Evolutionary conservation across 2,888 invertebrate species (phyloP), one percentile per base, ranked within the genome.

Genomic region (Leptinotarsa juncta): DNA sequence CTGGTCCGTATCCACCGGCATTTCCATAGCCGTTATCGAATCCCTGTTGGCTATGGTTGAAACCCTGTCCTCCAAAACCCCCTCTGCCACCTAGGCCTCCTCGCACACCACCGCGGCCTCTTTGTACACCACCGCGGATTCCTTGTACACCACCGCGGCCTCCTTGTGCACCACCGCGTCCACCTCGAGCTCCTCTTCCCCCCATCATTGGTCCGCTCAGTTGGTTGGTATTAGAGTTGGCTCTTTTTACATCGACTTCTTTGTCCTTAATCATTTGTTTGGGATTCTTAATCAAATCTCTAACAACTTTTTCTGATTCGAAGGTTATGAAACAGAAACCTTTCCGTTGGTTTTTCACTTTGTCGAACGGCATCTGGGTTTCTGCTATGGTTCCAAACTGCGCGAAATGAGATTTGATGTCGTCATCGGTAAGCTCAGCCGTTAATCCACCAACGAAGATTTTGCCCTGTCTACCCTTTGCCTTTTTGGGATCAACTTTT

Each of bases 321-420:
- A 98, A 98, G 81, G 98, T 98, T 87, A 98, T 97, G 89, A 98
- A 98, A 88, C 97, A 98, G 91, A 98, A 98, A 77, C 96, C 97
- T 90, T 98, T 96, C 84, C 98, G 93, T 89, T 97, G 97, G 88
- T 97, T 97, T 92, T 97, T 98, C 88, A 95, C 94, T 89, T 97
- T 98, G 88, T 98, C 98, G 85, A 96, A 97, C 75, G 98, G 98
- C 94, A 98, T 95, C 89, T 98, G 98, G 73, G 98, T 94, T 85
- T 97, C 97, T 77, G 96, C 94, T 84, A 98, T 96, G 97, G 93
- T 94, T 89, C 98, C 98, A 89, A 95, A 98, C 87, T 96, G 95
- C 81, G 93, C 91, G 86, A 98, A 98, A 90, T 96, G 97, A 82
- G 92, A 93, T 88, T 95, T 96, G 85, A 98, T 97, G 88, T 97